Conservation (phyloP, 2,797 vertebrate species). For the Morus bassanus region DNA sequence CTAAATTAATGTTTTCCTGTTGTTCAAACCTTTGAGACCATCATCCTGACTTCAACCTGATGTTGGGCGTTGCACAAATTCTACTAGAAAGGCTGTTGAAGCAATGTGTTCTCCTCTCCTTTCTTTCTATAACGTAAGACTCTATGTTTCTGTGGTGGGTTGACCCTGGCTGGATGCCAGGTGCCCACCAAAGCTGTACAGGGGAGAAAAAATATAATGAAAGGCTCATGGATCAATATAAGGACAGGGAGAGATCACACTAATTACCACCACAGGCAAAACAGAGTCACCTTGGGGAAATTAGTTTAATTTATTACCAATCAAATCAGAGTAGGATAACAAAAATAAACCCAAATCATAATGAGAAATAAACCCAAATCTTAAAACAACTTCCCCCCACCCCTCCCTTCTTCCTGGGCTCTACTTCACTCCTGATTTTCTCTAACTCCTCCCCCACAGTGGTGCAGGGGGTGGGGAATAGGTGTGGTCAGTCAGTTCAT, state of each 20-base stretch:
- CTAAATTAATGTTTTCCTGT: neutral
- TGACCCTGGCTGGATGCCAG: neutral
- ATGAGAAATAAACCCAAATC: neutral
- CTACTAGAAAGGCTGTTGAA: neutral
- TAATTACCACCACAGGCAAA: neutral
- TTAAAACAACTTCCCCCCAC: neutral
- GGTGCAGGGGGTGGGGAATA: rapidly evolving
- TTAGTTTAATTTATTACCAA: neutral
- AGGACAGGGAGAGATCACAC: neutral
- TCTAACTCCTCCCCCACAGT: neutral
- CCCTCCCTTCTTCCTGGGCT: neutral
- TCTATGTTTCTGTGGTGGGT: neutral
- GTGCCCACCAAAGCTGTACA: neutral
- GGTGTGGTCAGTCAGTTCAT: neutral
- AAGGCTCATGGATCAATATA: neutral
- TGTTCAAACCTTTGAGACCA: neutral
- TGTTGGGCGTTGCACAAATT: neutral
- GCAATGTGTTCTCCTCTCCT: neutral
- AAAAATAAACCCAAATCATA: neutral
- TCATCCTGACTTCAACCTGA: neutral
- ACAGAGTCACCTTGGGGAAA: neutral
- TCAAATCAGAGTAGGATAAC: neutral
- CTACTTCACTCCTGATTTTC: neutral
- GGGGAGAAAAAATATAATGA: neutral
- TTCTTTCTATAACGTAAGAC: neutral